Base-by-base conservation (phyloP, 2,888 invertebrate species). In the Pyrrhia umbra region DNA sequence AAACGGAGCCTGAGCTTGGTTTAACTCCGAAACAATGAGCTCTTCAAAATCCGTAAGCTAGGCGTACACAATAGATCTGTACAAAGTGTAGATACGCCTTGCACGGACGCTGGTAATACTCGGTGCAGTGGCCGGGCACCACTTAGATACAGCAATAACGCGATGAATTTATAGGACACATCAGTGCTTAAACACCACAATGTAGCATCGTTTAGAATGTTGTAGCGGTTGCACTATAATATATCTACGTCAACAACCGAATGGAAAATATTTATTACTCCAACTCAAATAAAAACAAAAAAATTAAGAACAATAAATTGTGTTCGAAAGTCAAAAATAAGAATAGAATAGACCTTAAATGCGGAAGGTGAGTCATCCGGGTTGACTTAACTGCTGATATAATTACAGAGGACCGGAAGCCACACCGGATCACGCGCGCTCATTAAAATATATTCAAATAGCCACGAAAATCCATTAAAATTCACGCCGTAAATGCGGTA, bases 371-470 rank as follows among this genome's bases (percentile, higher is more conserved):
- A 63, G 70, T 57, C 68, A 45, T 59, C 77, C 71, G 61, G 71
- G 68, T 57, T 74, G 55, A 43, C 63, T 68, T 74, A 54, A 61
- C 56, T 57, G 66, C 50, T 73, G 59, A 73, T 73, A 75, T 72
- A 78, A 77, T 79, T 70, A 75, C 54, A 76, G 47, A 63, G 51
- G 51, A 64, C 58, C 61, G 63, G 68, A 77, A 30, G 49, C 46
- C 49, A 50, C 68, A 45, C 55, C 57, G 63, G 59, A 51, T 72
- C 68, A 67, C 68, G 63, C 57, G 67, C 67, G 74, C 78, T 78
- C 80, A 80, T 78, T 80, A 74, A 72, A 79, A 75, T 72, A 79
- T 62, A 60, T 78, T 75, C 49, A 63, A 71, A 78, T 76, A 54
- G 58, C 59, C 47, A 68, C 57, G 45, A 75, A 75, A 72, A 66